phyloP scores from a whole-genome alignment of 1,140 invertebrate species.

The Hydropsyche tenuis region DNA sequence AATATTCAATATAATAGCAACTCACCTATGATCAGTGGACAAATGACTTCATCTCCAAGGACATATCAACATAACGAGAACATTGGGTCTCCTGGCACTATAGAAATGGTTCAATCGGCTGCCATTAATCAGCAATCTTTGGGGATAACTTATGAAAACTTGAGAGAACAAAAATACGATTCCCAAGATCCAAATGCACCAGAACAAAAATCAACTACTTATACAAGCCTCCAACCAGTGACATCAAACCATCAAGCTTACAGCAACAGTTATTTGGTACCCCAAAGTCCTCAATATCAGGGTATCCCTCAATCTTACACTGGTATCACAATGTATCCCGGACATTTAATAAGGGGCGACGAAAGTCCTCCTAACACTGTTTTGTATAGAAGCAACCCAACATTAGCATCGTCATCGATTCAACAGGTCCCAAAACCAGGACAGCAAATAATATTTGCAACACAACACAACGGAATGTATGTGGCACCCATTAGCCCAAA shows the following conservation, averaged over 20 bases:
- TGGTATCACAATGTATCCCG: constrained; percentile 57
- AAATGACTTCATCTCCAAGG: constrained; percentile 53
- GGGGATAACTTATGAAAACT: constrained; percentile 55
- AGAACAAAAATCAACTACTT: constrained; percentile 53
- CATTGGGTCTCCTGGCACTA: constrained; percentile 52
- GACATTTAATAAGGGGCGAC: constrained; percentile 54
- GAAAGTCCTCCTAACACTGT: constrained; percentile 59
- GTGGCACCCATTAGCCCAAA: constrained; percentile 63
- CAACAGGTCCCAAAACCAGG: constrained; percentile 53
- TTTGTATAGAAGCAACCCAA: constrained; percentile 66
- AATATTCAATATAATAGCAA: constrained; percentile 43
- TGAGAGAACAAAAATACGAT: constrained; percentile 59
- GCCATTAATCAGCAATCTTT: constrained; percentile 56
- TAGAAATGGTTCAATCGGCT: constrained; percentile 60
- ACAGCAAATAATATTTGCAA: constrained; percentile 57
- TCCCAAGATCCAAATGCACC: constrained; percentile 55
- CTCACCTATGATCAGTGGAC: constrained; percentile 44
- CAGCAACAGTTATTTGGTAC: constrained; percentile 53
- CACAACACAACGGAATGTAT: constrained; percentile 56
- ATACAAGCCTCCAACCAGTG: constrained; percentile 61
- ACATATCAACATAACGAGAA: constrained; percentile 52
- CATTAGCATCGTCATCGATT: constrained; percentile 64
- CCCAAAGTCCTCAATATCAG: constrained; percentile 44
- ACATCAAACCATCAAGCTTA: constrained; percentile 52
- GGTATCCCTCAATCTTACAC: constrained; percentile 32